Evolutionary conservation across 2,797 vertebrate species (phyloP).

Genomic region (Rhinogobio ventralis): DNA sequence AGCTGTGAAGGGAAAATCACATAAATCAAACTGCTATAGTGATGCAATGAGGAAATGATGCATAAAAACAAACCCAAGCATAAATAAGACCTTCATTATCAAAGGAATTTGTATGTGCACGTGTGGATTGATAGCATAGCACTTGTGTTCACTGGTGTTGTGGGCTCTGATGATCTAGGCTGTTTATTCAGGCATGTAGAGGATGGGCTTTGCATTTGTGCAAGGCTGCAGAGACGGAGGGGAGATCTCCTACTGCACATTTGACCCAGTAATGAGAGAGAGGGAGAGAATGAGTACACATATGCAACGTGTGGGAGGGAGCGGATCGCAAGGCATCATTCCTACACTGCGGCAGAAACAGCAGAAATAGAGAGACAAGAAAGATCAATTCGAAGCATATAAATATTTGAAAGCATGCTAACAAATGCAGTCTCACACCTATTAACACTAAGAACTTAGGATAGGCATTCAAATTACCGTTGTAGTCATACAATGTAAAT

Average conservation of each 20-base stretch:
- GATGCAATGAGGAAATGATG: not conserved
- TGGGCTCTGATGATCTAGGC: constrained; percentile 27
- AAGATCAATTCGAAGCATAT: not conserved
- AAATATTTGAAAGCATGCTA: constrained; percentile 18
- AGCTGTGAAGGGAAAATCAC: not conserved
- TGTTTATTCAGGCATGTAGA: constrained; percentile 48
- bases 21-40: not conserved
- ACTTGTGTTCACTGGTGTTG: constrained; percentile 40
- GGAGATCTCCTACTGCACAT: constrained; percentile 34
- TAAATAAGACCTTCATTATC: not conserved
- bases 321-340: constrained; percentile 34
- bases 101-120: not conserved
- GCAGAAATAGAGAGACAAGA: not conserved
- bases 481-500: not conserved
- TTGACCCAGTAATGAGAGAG: constrained; percentile 60
- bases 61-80: not conserved
- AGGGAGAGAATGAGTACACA: constrained; percentile 33
- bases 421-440: not conserved
- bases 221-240: constrained; percentile 22
- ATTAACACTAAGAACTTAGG: not conserved
- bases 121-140: not conserved
- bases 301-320: constrained; percentile 57
- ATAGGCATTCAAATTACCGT: not conserved
- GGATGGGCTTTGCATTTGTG: constrained; percentile 40
- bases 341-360: constrained; percentile 42